A percentile compares a stretch with the other conserved stretches of the same genome.
These are phyloP conservation scores for Coenobita brevimanus DNA, from an alignment of 1,140 invertebrate species.

Conservation along the genomic window DNA sequence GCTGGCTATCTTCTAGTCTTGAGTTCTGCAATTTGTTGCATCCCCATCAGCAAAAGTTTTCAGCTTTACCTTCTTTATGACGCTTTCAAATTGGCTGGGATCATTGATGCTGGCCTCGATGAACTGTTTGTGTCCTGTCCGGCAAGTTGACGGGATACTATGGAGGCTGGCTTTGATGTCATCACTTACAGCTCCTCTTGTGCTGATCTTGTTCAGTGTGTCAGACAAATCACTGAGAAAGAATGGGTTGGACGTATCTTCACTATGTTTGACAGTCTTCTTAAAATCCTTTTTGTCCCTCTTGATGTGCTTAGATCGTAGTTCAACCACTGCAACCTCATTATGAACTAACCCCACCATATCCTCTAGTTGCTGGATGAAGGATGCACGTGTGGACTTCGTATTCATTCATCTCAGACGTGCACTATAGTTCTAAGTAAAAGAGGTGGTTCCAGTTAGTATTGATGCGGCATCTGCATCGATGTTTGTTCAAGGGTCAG, in stretches of 20 bases:
- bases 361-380: no score
- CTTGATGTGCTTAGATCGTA: background rate
- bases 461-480: background rate
- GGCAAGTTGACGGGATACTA: background rate
- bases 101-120: no score
- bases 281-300: background rate
- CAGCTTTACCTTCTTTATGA: conserved; percentile 11
- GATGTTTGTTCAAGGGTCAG: background rate
- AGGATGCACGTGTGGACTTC: background rate
- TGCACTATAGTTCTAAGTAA: background rate
- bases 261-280: background rate
- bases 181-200: background rate
- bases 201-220: background rate
- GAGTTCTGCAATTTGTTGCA: background rate
- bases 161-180: background rate
- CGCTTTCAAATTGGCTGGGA: background rate
- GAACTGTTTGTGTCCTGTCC: no score
- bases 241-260: background rate
- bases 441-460: background rate
- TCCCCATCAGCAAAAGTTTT: background rate
- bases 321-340: no score
- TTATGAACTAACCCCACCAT: no score
- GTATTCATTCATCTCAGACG: background rate
- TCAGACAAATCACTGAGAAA: background rate
- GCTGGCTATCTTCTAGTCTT: background rate